Base-by-base conservation (phyloP, 2,797 vertebrate species). In the Arnoldichthys spilopterus region DNA sequence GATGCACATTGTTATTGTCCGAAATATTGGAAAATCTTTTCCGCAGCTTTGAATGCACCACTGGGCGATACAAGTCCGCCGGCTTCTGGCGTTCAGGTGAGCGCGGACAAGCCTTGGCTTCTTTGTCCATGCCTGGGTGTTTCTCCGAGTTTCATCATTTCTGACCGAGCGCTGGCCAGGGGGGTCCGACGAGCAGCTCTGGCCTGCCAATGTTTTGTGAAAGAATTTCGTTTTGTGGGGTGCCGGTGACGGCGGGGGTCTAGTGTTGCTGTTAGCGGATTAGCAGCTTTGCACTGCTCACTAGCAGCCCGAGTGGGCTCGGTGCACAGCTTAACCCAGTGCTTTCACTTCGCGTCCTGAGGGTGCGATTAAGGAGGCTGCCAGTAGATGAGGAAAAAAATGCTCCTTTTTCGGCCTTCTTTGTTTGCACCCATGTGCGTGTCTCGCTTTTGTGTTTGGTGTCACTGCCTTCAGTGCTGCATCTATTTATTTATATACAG, bases 71-170 rank as follows among this genome's bases (percentile, higher is more conserved):
- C 11, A 49, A 68, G 66, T 70, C 4, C 0, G 28, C 13, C 58
- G 7, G 28, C 30, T 58, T 68, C 61, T 80, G 59, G 40, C 26
- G 22, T 80, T 78, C 76, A 75, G 76, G 79, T 78, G 63, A 49
- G 49, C 67, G 22, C 64, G 58, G 24, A 73, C 34, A 26, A 58
- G 62, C 40, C 43, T 74, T 30, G 67, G 67, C 45, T 43, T 77
- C 68, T 70, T 56, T 66, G 76, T 63, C 58, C 40, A 53, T 79
- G 43, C 79, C 59, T 49, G 70, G 75, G n/a, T 76, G 80, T 93
- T 93, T 92, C 90, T 82, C 86, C 86, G 82, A 70, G 86, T 94
- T 92, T 93, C 91, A 92, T 93, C 90, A 93, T 91, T 87, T 89
- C 49, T 54, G 51, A 76, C 68, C 37, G n/a, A 76, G 56, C 49